Evolutionary conservation across 1,140 invertebrate species (phyloP).

Genomic region (Drosophila parabipectinata): DNA sequence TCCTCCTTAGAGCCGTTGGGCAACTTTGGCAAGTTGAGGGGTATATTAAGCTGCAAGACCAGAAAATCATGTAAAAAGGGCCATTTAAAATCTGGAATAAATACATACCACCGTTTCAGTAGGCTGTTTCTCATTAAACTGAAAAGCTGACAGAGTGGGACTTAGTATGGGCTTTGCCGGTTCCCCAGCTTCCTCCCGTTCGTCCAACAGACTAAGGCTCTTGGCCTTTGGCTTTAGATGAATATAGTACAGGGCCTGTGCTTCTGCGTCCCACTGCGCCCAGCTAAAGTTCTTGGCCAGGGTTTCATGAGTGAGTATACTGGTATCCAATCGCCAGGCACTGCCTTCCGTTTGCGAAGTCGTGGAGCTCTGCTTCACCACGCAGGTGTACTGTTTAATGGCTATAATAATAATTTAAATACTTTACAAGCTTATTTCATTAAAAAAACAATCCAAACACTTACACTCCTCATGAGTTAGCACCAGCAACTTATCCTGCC

Average conservation of each 20-base stretch:
- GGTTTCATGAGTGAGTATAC: constrained; percentile 86
- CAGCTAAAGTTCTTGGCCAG: constrained; percentile 90
- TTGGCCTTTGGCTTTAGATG: constrained; percentile 88
- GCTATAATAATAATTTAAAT: constrained; percentile 32
- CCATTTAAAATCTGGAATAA: no score
- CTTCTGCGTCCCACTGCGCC: constrained; percentile 92
- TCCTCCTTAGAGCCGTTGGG: constrained; percentile 85
- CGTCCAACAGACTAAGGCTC: constrained; percentile 86
- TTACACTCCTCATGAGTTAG: constrained; percentile 92
- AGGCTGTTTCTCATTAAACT: constrained; percentile 92
- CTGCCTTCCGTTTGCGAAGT: constrained; percentile 68
- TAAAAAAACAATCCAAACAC: constrained; percentile 50
- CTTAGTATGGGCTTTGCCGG: constrained; percentile 63
- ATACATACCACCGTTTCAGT: constrained; percentile 92
- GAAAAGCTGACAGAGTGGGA: constrained; percentile 91
- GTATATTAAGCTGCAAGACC: constrained; percentile 90
- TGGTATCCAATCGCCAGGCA: constrained; percentile 85
- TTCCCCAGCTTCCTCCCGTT: constrained; percentile 84
- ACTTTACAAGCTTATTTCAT: neutral
- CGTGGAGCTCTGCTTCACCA: constrained; percentile 62
- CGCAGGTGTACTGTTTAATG: constrained; percentile 72
- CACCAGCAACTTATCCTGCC: constrained; percentile 89
- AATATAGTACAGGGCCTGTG: constrained; percentile 90
- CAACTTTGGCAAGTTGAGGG: constrained; percentile 90
- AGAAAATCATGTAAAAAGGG: no score